Base-by-base conservation (phyloP, 2,113 vertebrate genomes). In the Alligator mississippiensis region DNA sequence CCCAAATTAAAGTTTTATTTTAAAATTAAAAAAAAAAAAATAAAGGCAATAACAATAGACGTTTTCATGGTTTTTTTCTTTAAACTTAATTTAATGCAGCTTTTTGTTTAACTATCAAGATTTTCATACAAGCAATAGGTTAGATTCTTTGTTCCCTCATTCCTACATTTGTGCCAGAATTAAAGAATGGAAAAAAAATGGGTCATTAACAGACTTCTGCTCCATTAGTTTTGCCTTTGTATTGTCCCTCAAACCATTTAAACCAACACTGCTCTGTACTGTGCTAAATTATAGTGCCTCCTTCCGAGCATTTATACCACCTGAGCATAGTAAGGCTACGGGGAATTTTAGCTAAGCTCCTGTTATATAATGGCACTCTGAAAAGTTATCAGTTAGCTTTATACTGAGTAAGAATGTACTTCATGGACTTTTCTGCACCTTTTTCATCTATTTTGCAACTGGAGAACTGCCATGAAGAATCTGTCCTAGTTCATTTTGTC, bases 41-140 rank as follows among this genome's bases (percentile, higher is more conserved):
- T 63, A 13, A 54, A 9, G 21, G 63, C 77, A 70, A 55, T 9
- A 5, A 0, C 0, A 68, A 24, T 8, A n/a, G 2, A 3, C 55
- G 38, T 5, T 87, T 68, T 63, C 19, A 58, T 27, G 2, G 82
- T 24, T 55, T 4, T 70, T 86, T 89, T 34, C 3, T 47, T 74
- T 21, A 34, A 14, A 38, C 58, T 91, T 25, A 77, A 21, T 14
- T 1, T 0, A 61, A 80, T 8, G 28, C 47, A 19, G 2, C 13
- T 82, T 85, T 74, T 60, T 77, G 27, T 0, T 58, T 63, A 1
- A 5, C 17, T 47, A 90, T 75, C 57, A 62, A 13, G 60, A 28
- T 84, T 88, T 81, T 83, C 64, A 80, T 84, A 19, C 63, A 16
- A 72, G 92, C 28, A 82, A 22, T 14, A 76, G 83, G 17, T 12